These are phyloP conservation scores for Tachycineta bicolor DNA, from an alignment of 2,113 vertebrate genomes.

Conservation along the genomic window DNA sequence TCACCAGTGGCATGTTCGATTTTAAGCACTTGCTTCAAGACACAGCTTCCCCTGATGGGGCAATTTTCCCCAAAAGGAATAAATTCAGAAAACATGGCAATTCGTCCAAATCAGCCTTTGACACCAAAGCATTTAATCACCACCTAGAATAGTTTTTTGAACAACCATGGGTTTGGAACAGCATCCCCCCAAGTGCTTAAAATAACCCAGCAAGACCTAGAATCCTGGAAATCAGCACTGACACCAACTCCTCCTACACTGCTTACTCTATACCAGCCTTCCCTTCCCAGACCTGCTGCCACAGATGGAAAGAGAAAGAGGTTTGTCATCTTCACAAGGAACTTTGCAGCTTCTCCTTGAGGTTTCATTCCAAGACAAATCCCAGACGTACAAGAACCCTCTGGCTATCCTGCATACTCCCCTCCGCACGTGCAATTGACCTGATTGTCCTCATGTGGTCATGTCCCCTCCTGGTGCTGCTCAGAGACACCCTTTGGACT, in stretches of 20 bases:
- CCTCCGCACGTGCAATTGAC: neutral
- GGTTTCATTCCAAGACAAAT: neutral
- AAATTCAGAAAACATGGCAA: neutral
- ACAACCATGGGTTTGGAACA: neutral
- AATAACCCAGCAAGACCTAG: neutral
- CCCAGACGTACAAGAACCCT: neutral
- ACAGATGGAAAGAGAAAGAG: rapidly evolving
- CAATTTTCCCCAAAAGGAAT: neutral
- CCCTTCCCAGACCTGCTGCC: neutral
- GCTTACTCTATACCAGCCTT: neutral
- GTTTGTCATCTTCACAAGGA: neutral
- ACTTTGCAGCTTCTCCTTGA: neutral
- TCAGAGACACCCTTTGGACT: neutral
- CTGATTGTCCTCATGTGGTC: no score
- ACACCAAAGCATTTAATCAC: neutral
- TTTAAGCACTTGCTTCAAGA: neutral
- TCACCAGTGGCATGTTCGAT: neutral
- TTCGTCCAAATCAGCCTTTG: neutral
- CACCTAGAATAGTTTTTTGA: neutral
- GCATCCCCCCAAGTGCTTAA: neutral
- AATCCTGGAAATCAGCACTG: neutral
- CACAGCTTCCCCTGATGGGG: neutral
- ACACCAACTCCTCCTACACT: neutral
- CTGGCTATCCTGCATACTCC: neutral
- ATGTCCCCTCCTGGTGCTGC: neutral